Conservation (phyloP, 2,797 vertebrate genomes). For the Micrastur ruficollis region DNA sequence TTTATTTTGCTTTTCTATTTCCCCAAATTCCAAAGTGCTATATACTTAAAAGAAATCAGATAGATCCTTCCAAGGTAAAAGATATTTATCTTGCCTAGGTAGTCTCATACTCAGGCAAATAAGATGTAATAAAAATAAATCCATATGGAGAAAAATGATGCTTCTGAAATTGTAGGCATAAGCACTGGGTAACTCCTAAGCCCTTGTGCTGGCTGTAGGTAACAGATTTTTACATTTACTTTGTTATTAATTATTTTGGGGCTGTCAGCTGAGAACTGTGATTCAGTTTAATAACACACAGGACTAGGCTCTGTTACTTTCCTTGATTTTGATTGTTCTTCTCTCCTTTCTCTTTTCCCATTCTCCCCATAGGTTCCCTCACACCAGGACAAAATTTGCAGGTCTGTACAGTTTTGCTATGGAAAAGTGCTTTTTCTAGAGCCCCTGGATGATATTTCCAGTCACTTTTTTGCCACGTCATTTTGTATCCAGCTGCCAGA, state of each 20-base stretch:
- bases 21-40: not conserved
- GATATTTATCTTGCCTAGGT: not conserved
- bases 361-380: not conserved
- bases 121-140: not conserved
- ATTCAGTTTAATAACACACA: not conserved
- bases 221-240: not conserved
- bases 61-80: not conserved
- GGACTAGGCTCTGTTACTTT: not conserved
- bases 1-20: constrained; percentile 36
- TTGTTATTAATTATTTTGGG: not conserved
- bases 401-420: not conserved
- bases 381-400: not conserved
- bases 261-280: not conserved
- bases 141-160: not conserved
- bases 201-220: not conserved
- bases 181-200: not conserved
- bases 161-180: not conserved
- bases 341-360: not conserved
- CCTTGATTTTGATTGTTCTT: not conserved
- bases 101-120: not conserved
- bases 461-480: constrained; percentile 26
- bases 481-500: constrained; percentile 60
- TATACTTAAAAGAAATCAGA: not conserved
- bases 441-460: constrained; percentile 28
- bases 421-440: not conserved